Evolutionary conservation across 1,140 invertebrate species (phyloP), one percentile per base, ranked within the genome.

Genomic region (Sarcophaga peregrina): DNA sequence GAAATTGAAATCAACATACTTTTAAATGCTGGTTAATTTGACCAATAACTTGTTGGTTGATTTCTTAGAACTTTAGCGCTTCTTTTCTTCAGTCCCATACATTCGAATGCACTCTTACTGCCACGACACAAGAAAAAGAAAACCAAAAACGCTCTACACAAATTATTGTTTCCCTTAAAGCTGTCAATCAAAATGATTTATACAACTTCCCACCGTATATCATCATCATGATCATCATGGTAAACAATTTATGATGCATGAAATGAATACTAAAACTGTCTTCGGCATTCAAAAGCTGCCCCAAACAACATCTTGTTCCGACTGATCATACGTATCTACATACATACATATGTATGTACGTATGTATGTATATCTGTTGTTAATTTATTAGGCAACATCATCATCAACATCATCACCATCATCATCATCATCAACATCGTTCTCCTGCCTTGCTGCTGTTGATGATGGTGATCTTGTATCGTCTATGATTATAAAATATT

Each of bases 101-200:
- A 62, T 20, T 52, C 25, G 9, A 37, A 37, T 37, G 25, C 25
- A 37, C 25, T 37, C 25, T 4, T 37, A 37, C 25, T 37, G 1
- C 25, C 25, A n/a, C 25, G 25, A 37, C 37, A 48, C 9, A 13
- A 15, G 74, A 76, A 13, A 46, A 76, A 47, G 17, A 73, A 37
- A n/a, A 73, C 1, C 10, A 37, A 5, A 76, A 15, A 76, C n/a
- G 62, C 62, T 25, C 82, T 68, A 46, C 37, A 74, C 54, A 46
- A 81, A n/a, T 50, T 52, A 74, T 15, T 50, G 50, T 86, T 84
- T 83, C 84, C 83, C 83, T 84, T 84, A 84, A 85, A 84, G 85
- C 87, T 88, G 87, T 88, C 87, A 88, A 88, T 88, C 87, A 88
- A 86, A 88, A 88, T 88, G 87, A 88, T 88, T 88, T 88, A 88